Evolutionary conservation across 2,888 invertebrate genomes (phyloP).

Genomic region (Hemithea aestivaria): DNA sequence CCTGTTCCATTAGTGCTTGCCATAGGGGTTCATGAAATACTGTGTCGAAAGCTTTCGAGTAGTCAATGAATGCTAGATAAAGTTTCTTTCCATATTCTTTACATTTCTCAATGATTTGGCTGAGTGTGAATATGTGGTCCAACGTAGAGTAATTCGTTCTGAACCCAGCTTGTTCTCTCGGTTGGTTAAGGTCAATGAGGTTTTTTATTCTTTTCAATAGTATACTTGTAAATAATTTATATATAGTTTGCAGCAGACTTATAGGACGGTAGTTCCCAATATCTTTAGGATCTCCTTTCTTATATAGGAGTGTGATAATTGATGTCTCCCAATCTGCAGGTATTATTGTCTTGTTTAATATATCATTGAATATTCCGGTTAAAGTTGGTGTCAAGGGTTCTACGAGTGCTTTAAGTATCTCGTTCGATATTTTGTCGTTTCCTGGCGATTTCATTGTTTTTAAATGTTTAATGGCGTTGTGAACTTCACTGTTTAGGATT

Average conservation of each 20-base stretch:
- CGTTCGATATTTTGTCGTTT: conserved; percentile 26
- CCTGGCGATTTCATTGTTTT: conserved; percentile 17
- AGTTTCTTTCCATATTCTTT: conserved; percentile 13
- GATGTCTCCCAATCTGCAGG: conserved; percentile 18
- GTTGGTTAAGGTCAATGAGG: conserved; percentile 1
- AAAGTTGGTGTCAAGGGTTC: conserved; percentile 19
- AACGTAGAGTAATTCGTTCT: conserved; percentile 18
- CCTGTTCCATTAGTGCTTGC: conserved; percentile 8
- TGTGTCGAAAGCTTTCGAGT: conserved; percentile 12
- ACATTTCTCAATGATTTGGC: conserved; percentile 19
- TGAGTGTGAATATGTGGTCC: conserved; percentile 20
- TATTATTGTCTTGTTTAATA: conserved; percentile 10
- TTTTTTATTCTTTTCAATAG: no score
- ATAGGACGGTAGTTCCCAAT: no score
- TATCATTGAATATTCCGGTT: conserved; percentile 23
- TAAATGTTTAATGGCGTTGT: no score
- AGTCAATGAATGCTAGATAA: conserved; percentile 17
- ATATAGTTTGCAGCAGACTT: no score
- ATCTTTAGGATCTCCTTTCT: no score
- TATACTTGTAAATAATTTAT: no score
- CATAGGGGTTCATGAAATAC: conserved; percentile 8
- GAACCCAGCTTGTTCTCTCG: conserved; percentile 26
- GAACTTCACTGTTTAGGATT: no score
- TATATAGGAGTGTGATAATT: neutral
- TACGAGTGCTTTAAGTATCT: conserved; percentile 18